These are phyloP conservation scores for Torymus auratus DNA, from an alignment of 2,888 invertebrate genomes.

Conservation along the genomic window DNA sequence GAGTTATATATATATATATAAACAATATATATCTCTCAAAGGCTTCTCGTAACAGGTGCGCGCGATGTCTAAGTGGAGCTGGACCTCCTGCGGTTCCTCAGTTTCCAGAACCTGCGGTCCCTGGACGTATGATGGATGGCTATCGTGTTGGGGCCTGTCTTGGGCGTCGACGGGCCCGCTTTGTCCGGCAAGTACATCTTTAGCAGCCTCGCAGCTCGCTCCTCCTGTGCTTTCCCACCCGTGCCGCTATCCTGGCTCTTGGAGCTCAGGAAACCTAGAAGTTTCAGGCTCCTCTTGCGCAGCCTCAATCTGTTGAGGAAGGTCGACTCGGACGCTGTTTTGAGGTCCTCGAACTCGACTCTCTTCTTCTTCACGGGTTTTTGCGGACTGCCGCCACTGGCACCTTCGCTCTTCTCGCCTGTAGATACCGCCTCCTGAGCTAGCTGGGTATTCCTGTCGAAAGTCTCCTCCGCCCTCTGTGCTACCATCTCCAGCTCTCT, in stretches of 20 bases:
- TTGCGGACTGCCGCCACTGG: constrained; percentile 33
- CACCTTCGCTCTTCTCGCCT: constrained; percentile 46
- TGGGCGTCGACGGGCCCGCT: constrained; percentile 24
- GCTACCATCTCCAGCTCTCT: constrained; percentile 64
- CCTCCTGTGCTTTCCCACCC: constrained; percentile 64
- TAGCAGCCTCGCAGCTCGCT: constrained; percentile 69
- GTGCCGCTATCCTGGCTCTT: constrained; percentile 60
- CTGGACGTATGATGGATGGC: constrained; percentile 73
- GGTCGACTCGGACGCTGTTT: constrained; percentile 62
- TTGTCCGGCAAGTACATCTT: constrained; percentile 72
- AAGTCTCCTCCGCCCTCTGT: constrained; percentile 64
- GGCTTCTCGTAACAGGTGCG: neutral
- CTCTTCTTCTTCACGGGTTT: constrained; percentile 44
- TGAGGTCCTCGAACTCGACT: constrained; percentile 60
- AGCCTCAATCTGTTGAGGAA: constrained; percentile 69
- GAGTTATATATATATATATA: neutral
- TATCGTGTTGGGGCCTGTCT: constrained; percentile 63
- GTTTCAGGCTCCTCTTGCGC: constrained; percentile 69
- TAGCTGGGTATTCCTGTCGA: too few relatives aligned
- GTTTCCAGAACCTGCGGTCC: constrained; percentile 74
- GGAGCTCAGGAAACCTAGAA: constrained; percentile 69
- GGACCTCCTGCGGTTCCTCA: constrained; percentile 71
- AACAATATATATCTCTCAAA: neutral
- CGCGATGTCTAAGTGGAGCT: constrained; percentile 66
- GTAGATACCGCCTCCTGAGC: constrained; percentile 62